A percentile compares a stretch with the other conserved stretches of the same genome.
These are phyloP conservation scores for Xyliphius kryptos DNA, from an alignment of 2,113 vertebrate genomes.

Conservation along the genomic window DNA sequence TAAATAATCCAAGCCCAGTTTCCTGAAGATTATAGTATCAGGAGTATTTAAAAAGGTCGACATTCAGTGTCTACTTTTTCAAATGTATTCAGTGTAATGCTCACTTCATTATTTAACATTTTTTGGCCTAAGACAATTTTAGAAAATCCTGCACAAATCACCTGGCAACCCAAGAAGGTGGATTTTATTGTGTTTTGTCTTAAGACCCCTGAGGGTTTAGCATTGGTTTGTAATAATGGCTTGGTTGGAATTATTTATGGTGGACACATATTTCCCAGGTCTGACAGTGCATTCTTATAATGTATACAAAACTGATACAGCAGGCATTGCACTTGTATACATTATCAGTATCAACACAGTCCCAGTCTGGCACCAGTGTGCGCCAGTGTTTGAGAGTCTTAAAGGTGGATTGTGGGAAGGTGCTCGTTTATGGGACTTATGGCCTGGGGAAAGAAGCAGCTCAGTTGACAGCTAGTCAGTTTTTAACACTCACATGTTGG, in stretches of 20 bases:
- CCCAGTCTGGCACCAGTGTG: neutral
- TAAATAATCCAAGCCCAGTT: too few species aligned
- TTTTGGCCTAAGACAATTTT: too few species aligned
- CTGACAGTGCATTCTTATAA: neutral
- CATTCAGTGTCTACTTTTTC: too few species aligned
- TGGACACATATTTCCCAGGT: neutral
- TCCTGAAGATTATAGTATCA: too few species aligned
- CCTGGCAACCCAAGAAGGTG: neutral
- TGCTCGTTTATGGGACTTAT: constrained; percentile 4
- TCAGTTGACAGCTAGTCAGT: neutral
- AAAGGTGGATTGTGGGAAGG: neutral
- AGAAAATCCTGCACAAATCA: too few species aligned
- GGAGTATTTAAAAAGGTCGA: too few species aligned
- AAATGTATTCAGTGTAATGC: too few species aligned
- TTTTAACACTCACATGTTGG: neutral
- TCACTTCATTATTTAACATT: too few species aligned
- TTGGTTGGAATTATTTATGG: neutral
- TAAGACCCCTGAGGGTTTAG: neutral
- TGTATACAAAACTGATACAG: neutral
- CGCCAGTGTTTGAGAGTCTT: neutral
- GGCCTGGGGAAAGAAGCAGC: neutral
- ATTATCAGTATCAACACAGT: neutral
- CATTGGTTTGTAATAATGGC: neutral
- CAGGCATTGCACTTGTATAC: neutral
- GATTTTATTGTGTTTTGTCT: neutral